A percentile compares a stretch with the other conserved stretches of the same genome.
Evolutionary conservation across 2,888 invertebrate genomes (phyloP).

Genomic region (Drosophila anomalata): DNA sequence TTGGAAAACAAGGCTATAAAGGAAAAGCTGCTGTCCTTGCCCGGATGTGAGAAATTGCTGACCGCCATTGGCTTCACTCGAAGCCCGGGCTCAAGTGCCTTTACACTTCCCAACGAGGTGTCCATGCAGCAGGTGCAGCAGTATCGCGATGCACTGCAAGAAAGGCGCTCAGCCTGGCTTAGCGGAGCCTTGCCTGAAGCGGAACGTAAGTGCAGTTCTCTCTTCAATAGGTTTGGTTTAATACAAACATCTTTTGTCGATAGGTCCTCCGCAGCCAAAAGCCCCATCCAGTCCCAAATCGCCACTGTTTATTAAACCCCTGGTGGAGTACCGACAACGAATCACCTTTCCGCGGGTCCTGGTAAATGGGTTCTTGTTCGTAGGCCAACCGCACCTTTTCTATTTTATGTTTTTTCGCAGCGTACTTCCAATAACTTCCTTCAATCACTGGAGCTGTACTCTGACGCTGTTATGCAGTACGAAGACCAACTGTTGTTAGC

Average conservation of each 20-base stretch:
- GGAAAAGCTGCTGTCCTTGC: slow-evolving; percentile 79
- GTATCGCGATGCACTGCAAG: slow-evolving; percentile 78
- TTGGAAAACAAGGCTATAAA: slow-evolving; percentile 82
- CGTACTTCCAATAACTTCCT: slow-evolving; percentile 84
- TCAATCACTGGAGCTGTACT: slow-evolving; percentile 83
- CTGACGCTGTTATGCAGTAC: slow-evolving; percentile 87
- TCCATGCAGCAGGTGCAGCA: slow-evolving; percentile 79
- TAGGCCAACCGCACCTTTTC: not conserved
- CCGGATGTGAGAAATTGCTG: slow-evolving; percentile 79
- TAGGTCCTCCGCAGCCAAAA: slow-evolving; percentile 44
- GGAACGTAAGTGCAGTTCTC: slow-evolving; percentile 40
- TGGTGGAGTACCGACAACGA: slow-evolving; percentile 78
- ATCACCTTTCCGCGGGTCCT: slow-evolving; percentile 84
- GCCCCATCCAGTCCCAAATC: slow-evolving; percentile 25
- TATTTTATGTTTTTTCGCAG: slow-evolving; percentile 26
- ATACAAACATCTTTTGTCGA: not conserved
- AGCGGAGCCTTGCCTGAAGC: slow-evolving; percentile 44
- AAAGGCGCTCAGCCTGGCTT: slow-evolving; percentile 74
- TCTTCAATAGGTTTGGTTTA: not conserved
- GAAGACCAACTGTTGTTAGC: slow-evolving; percentile 88
- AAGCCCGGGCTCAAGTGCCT: slow-evolving; percentile 56
- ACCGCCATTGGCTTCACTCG: slow-evolving; percentile 81
- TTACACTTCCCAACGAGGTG: slow-evolving; percentile 74
- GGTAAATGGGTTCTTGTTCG: slow-evolving; percentile 77
- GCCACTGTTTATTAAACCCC: slow-evolving; percentile 66